These are phyloP conservation scores for Thecocarcelia acutangulata DNA, from an alignment of 2,888 invertebrate genomes.

Conservation along the genomic window DNA sequence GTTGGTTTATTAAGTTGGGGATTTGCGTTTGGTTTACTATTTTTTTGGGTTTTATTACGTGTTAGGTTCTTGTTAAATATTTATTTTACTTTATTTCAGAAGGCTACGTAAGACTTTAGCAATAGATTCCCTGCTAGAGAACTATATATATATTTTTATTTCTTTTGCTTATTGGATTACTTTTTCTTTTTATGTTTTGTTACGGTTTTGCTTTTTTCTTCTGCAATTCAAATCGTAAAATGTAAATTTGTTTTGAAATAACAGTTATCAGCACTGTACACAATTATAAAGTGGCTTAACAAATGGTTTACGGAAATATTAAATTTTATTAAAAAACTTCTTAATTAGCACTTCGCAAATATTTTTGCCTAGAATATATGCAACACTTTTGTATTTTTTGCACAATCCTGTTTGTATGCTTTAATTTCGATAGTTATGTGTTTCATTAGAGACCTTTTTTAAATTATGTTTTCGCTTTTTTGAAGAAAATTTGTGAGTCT, in stretches of 20 bases:
- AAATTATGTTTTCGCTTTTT: slow-evolving; percentile 25
- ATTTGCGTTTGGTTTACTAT: slow-evolving; percentile 23
- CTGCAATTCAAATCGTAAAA: slow-evolving; percentile 22
- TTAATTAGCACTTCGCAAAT: slow-evolving; percentile 8
- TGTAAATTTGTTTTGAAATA: slow-evolving; percentile 54
- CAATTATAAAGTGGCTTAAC: slow-evolving; percentile 1
- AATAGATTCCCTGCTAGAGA: slow-evolving; percentile 39
- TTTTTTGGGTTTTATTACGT: slow-evolving; percentile 6
- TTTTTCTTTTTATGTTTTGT: slow-evolving; percentile 18
- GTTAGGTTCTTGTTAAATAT: slow-evolving; percentile 10
- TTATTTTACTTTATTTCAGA: slow-evolving; percentile 21
- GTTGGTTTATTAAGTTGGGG: slow-evolving; percentile 56
- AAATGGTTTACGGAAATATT: slow-evolving; percentile 19
- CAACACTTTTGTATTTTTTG: slow-evolving; percentile 10
- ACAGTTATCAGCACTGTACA: slow-evolving; percentile 3
- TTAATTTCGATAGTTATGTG: slow-evolving; percentile 26
- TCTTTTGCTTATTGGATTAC: slow-evolving; percentile 25
- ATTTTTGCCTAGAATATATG: slow-evolving; percentile 43
- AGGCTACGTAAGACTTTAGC: slow-evolving; percentile 15
- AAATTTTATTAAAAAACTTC: not conserved
- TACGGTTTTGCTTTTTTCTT: slow-evolving; percentile 19
- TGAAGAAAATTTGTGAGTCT: not conserved
- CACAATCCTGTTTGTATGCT: slow-evolving; percentile 53
- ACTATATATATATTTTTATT: slow-evolving; percentile 33
- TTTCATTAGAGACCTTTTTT: not conserved